phyloP scores from a whole-genome alignment of 2,797 vertebrate genomes.

The Poecilia wingei region DNA sequence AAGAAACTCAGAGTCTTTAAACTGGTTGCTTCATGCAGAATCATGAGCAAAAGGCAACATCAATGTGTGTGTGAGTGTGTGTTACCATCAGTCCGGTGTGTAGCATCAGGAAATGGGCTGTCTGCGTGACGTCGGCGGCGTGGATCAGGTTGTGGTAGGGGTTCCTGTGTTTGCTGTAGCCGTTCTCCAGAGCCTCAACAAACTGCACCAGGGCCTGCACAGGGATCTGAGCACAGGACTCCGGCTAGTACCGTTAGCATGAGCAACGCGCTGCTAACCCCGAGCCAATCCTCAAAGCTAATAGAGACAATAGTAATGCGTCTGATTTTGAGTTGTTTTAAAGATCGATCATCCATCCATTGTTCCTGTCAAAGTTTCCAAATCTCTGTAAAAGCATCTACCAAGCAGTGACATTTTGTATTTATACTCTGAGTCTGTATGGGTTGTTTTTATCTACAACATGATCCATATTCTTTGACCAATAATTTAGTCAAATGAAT shows the following conservation, averaged over 20 bases:
- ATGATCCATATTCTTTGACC: neutral
- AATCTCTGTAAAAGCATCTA: neutral
- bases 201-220: constrained; percentile 82
- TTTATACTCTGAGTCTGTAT: neutral
- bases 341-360: neutral
- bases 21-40: neutral
- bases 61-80: constrained; percentile 12
- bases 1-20: neutral
- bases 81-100: constrained; percentile 98
- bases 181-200: constrained; percentile 75
- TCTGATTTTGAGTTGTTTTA: neutral
- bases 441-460: neutral
- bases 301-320: neutral
- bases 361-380: neutral
- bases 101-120: constrained; percentile 96
- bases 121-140: constrained; percentile 96
- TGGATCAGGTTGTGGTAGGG: constrained; percentile 98
- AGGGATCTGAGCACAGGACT: constrained; percentile 84
- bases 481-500: neutral
- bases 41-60: neutral
- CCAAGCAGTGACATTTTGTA: neutral
- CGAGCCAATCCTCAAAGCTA: neutral
- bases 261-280: too few species aligned
- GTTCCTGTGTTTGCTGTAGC: constrained; percentile 98
- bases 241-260: constrained; percentile 5